These are phyloP conservation scores for Mormyrus iriodes DNA, from an alignment of 2,113 vertebrate genomes.

Conservation along the genomic window DNA sequence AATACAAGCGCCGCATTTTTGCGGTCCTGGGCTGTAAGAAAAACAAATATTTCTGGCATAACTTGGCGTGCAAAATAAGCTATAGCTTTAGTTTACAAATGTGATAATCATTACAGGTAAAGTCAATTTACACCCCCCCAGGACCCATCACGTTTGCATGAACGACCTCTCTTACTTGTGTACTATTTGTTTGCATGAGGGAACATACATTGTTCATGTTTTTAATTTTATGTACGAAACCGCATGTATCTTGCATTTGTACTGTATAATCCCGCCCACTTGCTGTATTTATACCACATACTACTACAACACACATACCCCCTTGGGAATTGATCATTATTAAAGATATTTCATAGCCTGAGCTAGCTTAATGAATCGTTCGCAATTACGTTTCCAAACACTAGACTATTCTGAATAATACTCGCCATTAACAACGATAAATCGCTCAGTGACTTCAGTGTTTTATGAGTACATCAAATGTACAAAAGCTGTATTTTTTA, in stretches of 20 bases:
- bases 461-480: not conserved
- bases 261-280: not conserved
- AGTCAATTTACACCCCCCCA: not conserved
- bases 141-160: not conserved
- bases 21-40: slow-evolving; percentile 73
- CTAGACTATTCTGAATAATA: not conserved
- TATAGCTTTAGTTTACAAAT: not conserved
- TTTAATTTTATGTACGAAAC: not conserved
- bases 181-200: not conserved
- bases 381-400: not conserved
- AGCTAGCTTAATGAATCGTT: not conserved
- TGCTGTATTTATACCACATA: not conserved
- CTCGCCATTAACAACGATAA: not conserved
- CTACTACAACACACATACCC: not conserved
- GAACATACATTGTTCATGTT: not conserved
- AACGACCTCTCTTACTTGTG: not conserved
- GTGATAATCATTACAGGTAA: not conserved
- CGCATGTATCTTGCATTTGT: not conserved
- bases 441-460: not conserved
- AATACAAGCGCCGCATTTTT: slow-evolving; percentile 87
- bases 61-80: not conserved
- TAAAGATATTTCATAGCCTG: not conserved
- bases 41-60: not conserved
- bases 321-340: not conserved
- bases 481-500: not conserved